These are phyloP conservation scores for Atlantisia rogersi DNA, from an alignment of 2,113 vertebrate genomes.

Conservation along the genomic window DNA sequence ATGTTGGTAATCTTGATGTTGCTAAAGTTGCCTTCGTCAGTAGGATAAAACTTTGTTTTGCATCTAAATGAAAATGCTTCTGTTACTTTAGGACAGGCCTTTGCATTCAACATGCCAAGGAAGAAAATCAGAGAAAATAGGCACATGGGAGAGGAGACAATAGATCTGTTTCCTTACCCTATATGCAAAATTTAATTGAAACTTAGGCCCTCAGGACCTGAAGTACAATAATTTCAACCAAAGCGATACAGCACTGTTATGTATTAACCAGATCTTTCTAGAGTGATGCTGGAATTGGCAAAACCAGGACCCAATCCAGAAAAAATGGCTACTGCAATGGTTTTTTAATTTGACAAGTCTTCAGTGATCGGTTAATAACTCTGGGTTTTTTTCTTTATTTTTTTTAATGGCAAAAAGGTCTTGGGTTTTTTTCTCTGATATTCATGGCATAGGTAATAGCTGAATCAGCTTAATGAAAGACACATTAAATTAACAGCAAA, in stretches of 20 bases:
- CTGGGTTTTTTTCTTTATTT: background rate
- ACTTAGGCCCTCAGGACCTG: background rate
- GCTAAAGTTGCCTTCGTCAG: background rate
- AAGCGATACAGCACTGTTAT: background rate
- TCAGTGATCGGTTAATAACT: rapidly evolving
- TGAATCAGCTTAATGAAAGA: background rate
- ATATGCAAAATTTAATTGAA: background rate
- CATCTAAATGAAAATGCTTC: background rate
- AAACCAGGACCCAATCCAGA: background rate
- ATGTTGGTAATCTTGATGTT: rapidly evolving
- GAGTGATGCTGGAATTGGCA: background rate
- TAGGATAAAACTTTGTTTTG: background rate
- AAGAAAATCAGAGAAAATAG: background rate
- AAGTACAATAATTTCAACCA: background rate
- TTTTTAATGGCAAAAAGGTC: background rate
- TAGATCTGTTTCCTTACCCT: background rate
- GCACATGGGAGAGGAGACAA: background rate
- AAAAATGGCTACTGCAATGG: background rate
- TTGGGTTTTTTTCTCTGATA: background rate
- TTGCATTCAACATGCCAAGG: background rate
- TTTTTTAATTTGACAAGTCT: background rate
- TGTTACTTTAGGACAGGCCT: background rate
- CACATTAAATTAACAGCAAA: background rate
- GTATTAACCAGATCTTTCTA: background rate
- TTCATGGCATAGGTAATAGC: background rate